A percentile compares a stretch with the other conserved stretches of the same genome.
Evolutionary conservation across 2,113 vertebrate species (phyloP).

Genomic region (Symphodus melops): DNA sequence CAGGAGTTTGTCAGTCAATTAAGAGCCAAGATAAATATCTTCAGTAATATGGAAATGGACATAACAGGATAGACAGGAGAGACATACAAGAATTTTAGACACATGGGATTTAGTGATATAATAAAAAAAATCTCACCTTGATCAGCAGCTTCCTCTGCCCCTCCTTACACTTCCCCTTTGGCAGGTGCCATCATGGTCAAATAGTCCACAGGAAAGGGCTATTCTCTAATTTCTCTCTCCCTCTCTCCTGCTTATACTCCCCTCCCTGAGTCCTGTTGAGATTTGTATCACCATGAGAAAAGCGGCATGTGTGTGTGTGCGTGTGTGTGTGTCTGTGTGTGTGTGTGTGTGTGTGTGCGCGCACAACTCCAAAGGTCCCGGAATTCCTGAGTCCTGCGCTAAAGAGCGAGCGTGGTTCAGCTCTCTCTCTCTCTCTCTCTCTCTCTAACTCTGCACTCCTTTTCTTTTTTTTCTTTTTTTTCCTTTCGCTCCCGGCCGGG

Average conservation of each 20-base stretch:
- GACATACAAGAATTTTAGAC: neutral
- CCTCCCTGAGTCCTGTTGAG: slow-evolving; percentile 33
- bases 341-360: slow-evolving; percentile 5
- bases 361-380: slow-evolving; percentile 74
- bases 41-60: neutral
- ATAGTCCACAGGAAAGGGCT: slow-evolving; percentile 69
- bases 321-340: slow-evolving; percentile 2
- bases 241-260: slow-evolving; percentile 32
- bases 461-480: slow-evolving; percentile 60
- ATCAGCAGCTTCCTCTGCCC: slow-evolving; percentile 48
- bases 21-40: neutral
- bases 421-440: slow-evolving; percentile 61
- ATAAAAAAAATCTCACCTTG: slow-evolving; percentile 64
- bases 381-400: slow-evolving; percentile 76
- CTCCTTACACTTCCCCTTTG: slow-evolving; percentile 47
- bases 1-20: slow-evolving; percentile 6
- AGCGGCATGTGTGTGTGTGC: slow-evolving; percentile 36
- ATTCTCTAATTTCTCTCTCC: slow-evolving; percentile 21
- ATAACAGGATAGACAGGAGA: neutral
- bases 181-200: slow-evolving; percentile 76
- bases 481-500: slow-evolving; percentile 52
- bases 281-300: slow-evolving; percentile 50
- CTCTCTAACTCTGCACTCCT: slow-evolving; percentile 54
- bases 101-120: slow-evolving; percentile 11
- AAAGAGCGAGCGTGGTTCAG: slow-evolving; percentile 60